These are phyloP conservation scores for Chelonus insularis DNA, from an alignment of 1,140 invertebrate species.

Conservation along the genomic window DNA sequence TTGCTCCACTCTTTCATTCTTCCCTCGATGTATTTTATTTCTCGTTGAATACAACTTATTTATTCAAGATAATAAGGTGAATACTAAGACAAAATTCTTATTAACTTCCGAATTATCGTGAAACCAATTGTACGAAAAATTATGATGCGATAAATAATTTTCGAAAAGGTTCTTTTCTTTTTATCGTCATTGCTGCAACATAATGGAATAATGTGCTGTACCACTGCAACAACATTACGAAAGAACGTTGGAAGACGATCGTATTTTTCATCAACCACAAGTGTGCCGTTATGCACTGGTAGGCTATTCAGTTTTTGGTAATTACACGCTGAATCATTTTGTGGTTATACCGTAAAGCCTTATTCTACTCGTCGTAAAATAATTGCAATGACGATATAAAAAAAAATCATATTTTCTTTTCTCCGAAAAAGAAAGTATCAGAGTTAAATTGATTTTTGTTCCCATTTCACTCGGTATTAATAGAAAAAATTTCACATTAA, in stretches of 20 bases:
- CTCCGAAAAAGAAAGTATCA: constrained; percentile 1
- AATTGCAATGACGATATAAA: not conserved
- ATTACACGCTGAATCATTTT: constrained; percentile 11
- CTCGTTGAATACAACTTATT: too few relatives aligned
- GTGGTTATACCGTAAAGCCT: not conserved
- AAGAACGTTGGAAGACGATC: not conserved
- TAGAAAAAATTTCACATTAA: not conserved
- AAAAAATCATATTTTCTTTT: constrained; percentile 1
- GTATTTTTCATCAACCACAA: constrained; percentile 6
- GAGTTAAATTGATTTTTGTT: not conserved
- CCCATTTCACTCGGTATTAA: not conserved
- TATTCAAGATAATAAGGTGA: too few relatives aligned
- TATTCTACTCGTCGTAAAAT: not conserved
- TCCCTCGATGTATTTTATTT: too few relatives aligned
- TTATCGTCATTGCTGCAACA: not conserved
- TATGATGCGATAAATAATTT: too few relatives aligned
- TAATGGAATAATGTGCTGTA: not conserved
- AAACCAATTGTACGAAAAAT: too few relatives aligned
- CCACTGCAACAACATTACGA: not conserved
- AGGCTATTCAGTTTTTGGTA: constrained; percentile 8
- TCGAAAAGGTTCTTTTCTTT: not conserved
- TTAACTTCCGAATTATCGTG: too few relatives aligned
- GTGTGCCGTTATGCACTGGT: constrained; percentile 10
- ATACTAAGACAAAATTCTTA: too few relatives aligned
- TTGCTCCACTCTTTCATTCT: too few relatives aligned